Evolutionary conservation across 2,797 vertebrate genomes (phyloP).

Genomic region (Betta splendens): DNA sequence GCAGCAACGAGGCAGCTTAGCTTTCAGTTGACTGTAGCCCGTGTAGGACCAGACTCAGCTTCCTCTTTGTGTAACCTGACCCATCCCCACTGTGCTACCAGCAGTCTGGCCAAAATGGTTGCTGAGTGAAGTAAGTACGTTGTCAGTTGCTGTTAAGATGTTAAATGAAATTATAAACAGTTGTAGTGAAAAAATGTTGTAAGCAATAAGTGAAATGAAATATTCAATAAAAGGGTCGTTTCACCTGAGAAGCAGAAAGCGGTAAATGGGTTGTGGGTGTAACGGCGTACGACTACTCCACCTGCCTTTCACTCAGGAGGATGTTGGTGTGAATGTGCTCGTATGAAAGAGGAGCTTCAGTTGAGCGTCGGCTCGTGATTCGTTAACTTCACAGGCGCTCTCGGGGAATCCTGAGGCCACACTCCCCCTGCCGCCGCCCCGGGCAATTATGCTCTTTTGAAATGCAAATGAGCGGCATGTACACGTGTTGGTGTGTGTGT

Average conservation of each 20-base stretch:
- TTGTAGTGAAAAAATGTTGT: slow-evolving; percentile 22
- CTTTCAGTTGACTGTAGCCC: slow-evolving; percentile 54
- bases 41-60: slow-evolving; percentile 43
- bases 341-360: slow-evolving; percentile 62
- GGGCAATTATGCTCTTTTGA: slow-evolving; percentile 77
- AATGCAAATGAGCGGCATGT: slow-evolving; percentile 70
- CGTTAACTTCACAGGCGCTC: slow-evolving; percentile 77
- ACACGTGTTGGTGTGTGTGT: slow-evolving; percentile 46
- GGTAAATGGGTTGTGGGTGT: slow-evolving; percentile 44
- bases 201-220: slow-evolving; percentile 28
- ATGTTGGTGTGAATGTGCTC: slow-evolving; percentile 60
- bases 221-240: neutral
- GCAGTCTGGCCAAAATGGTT: neutral
- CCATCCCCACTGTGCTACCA: slow-evolving; percentile 1
- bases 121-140: neutral
- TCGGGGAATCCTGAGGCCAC: slow-evolving; percentile 78
- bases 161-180: too few species aligned
- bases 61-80: slow-evolving; percentile 29
- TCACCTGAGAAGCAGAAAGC: slow-evolving; percentile 15
- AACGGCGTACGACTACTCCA: slow-evolving; percentile 43
- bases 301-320: slow-evolving; percentile 68
- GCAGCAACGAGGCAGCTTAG: slow-evolving; percentile 61
- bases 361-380: slow-evolving; percentile 73
- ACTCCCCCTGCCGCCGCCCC: slow-evolving; percentile 71
- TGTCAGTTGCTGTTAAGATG: neutral